phyloP scores from a whole-genome alignment of 1,140 invertebrate genomes.

The Idris sp. region DNA sequence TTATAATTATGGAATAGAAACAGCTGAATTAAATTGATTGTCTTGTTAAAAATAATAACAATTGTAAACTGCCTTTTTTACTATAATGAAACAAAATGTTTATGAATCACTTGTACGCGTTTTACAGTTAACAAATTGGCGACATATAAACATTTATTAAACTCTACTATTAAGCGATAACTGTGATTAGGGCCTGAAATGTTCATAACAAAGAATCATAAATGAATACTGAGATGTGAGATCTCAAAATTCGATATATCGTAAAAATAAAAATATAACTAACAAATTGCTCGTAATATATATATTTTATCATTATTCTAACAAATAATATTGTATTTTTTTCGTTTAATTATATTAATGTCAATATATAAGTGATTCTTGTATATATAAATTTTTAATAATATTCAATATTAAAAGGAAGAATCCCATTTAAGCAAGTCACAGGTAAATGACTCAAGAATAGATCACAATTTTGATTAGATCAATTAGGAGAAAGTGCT shows the following conservation, averaged over 20 bases:
- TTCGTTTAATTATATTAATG: no score
- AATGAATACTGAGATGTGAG: slow-evolving; percentile 11
- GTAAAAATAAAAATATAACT: no score
- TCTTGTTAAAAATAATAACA: no score
- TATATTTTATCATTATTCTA: no score
- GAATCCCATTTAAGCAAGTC: no score
- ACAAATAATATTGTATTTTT: no score
- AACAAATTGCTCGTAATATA: no score
- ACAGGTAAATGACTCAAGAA: no score
- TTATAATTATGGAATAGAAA: slow-evolving; percentile 22
- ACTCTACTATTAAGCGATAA: slow-evolving; percentile 28
- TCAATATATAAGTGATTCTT: no score
- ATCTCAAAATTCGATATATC: slow-evolving; percentile 21
- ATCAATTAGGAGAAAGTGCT: slow-evolving; percentile 43
- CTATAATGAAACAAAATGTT: slow-evolving; percentile 18
- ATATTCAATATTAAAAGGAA: slow-evolving; percentile 13
- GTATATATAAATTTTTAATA: slow-evolving; percentile 6
- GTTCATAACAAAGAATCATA: no score
- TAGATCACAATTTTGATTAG: slow-evolving; percentile 12
- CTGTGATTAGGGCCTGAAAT: slow-evolving; percentile 20
- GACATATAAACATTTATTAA: slow-evolving; percentile 26
- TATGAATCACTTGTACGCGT: slow-evolving; percentile 13
- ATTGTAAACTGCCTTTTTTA: slow-evolving; percentile 6
- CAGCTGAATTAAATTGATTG: slow-evolving; percentile 3
- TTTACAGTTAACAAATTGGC: slow-evolving; percentile 9